A percentile compares a stretch with the other conserved stretches of the same genome.
Conservation (phyloP, 2,113 vertebrate genomes). For the Menidia beryllina region DNA sequence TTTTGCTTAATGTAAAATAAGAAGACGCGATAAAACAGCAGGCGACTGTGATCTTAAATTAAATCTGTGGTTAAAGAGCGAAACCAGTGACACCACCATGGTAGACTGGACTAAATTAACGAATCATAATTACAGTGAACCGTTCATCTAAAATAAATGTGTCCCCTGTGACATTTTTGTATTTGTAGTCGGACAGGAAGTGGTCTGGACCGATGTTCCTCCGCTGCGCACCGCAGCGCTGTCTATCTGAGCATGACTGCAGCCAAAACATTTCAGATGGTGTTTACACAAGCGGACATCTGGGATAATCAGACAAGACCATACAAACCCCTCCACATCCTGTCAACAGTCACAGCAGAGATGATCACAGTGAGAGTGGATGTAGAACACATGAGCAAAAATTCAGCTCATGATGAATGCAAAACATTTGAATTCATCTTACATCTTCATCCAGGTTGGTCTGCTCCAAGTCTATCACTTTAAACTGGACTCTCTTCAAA, state of each 20-base stretch:
- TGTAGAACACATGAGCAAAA: neutral
- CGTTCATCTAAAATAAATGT: neutral
- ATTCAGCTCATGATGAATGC: no score
- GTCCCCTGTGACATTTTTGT: conserved; percentile 11
- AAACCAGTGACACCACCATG: conserved; percentile 11
- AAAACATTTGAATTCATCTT: conserved; percentile 62
- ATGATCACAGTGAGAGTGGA: conserved; percentile 13
- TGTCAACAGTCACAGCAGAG: conserved; percentile 11
- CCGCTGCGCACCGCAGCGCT: conserved; percentile 12
- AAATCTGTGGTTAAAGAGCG: neutral
- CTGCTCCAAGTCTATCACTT: conserved; percentile 91
- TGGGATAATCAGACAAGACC: conserved; percentile 54
- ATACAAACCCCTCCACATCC: conserved; percentile 57
- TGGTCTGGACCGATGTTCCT: conserved; percentile 28
- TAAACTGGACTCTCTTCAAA: conserved; percentile 95
- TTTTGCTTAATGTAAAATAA: no score
- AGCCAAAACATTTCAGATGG: conserved; percentile 39
- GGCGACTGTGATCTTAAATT: conserved; percentile 4
- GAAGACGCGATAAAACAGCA: conserved; percentile 8
- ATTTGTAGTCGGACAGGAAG: conserved; percentile 49
- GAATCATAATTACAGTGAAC: conserved; percentile 22
- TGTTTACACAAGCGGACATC: conserved; percentile 72
- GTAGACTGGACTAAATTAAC: conserved; percentile 12
- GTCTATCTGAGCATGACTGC: conserved; percentile 38
- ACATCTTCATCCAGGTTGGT: conserved; percentile 96